These are phyloP conservation scores for Notechis scutatus DNA, from an alignment of 2,113 vertebrate genomes.

Conservation along the genomic window DNA sequence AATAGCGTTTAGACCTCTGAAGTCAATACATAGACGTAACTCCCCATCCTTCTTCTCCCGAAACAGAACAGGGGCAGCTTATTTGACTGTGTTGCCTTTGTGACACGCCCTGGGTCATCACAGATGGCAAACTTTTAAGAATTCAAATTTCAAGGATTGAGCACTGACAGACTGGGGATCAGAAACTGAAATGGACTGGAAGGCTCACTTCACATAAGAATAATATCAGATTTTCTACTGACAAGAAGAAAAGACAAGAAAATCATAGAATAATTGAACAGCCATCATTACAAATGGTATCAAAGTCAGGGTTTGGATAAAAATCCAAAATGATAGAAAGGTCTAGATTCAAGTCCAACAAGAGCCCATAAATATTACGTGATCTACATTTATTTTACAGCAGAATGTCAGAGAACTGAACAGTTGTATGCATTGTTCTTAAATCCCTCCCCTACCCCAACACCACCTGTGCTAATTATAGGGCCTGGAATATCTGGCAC, in stretches of 20 bases:
- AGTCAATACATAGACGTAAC: no score
- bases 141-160: not conserved
- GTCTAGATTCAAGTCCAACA: not conserved
- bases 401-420: not conserved
- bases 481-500: not conserved
- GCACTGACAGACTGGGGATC: not conserved
- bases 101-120: no score
- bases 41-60: no score
- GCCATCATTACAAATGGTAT: not conserved
- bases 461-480: not conserved
- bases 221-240: not conserved
- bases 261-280: not conserved
- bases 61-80: no score
- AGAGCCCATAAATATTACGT: not conserved
- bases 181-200: not conserved
- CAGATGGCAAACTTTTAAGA: not conserved
- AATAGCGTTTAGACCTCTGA: no score
- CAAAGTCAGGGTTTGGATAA: not conserved
- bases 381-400: not conserved
- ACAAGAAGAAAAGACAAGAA: not conserved
- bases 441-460: not conserved
- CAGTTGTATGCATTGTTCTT: not conserved
- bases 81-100: no score
- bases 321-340: not conserved
- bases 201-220: not conserved